Evolutionary conservation across 2,797 vertebrate species (phyloP), one percentile per base, ranked within the genome.

Genomic region (Microhierax caerulescens): DNA sequence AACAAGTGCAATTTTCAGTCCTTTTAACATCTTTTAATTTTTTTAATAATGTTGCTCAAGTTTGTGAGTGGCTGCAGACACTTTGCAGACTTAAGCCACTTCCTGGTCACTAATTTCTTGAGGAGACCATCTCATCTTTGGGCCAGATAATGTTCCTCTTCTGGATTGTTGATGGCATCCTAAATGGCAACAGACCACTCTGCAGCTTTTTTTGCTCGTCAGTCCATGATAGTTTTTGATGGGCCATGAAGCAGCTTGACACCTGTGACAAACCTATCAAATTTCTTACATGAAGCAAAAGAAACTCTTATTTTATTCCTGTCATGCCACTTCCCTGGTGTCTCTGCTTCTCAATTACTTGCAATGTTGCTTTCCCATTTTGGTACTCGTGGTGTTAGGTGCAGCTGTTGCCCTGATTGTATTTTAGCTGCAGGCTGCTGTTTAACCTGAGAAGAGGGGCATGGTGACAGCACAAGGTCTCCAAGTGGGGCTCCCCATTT

Each of bases 361-460:
- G 13, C 45, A 54, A 39, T 25, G 12, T 18, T 72, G 37, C 68
- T 81, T 87, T 67, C 24, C n/a, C 45, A 4, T 87, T 79, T 59
- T 0, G 0, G 22, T 6, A 1, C 56, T 80, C 5, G 1, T 34
- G 4, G 5, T 15, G 10, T 67, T n/a, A 20, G 11, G 15, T 32
- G 34, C 28, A 34, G 16, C 18, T 5, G 12, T 85, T 65, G 57
- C 9, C 37, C 64, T 65, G 41, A 17, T 18, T 59, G 22, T n/a
- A 7, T 84, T 94, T 92, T 59, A 54, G 74, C 37, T 70, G 39
- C 53, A 37, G 30, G 25, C 28, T 68, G 53, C 2, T 1, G 15
- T 47, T 87, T 69, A 59, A 59, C 51, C 24, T 43, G 43, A 84
- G 57, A 67, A 85, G 17, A 6, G 21, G 17, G 11, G 11, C 13